Percentiles rank a stretch among this genome's conserved stretches.
Evolutionary conservation across 2,888 invertebrate genomes (phyloP).

Genomic region (Eupithecia vulgata): DNA sequence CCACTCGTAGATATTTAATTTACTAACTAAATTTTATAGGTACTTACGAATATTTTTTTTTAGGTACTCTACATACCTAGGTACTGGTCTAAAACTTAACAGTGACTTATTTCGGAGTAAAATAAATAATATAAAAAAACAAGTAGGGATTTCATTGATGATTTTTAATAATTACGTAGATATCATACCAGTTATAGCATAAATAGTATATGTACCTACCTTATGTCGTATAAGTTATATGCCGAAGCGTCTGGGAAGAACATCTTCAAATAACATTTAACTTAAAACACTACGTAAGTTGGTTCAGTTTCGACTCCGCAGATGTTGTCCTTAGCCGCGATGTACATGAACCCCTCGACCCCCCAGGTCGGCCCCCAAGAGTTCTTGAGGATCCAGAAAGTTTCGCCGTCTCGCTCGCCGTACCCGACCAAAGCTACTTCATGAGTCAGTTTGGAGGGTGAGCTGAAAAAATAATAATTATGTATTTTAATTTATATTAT

Average conservation of each 20-base stretch:
- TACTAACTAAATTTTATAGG: too few relatives aligned
- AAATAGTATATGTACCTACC: too few relatives aligned
- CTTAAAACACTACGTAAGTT: conserved; percentile 82
- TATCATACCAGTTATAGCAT: too few relatives aligned
- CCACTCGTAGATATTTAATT: too few relatives aligned
- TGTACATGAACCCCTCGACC: conserved; percentile 95
- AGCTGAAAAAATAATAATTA: not conserved
- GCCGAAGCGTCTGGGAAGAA: not conserved
- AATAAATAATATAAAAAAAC: not conserved
- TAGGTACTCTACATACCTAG: too few relatives aligned
- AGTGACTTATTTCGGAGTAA: not conserved
- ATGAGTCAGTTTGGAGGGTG: conserved; percentile 86
- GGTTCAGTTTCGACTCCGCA: conserved; percentile 94
- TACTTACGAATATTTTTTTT: too few relatives aligned
- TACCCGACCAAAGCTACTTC: conserved; percentile 96
- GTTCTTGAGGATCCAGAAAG: conserved; percentile 97
- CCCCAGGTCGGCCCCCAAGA: conserved; percentile 98
- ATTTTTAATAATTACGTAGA: not conserved
- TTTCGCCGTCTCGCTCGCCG: conserved; percentile 90
- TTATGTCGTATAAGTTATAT: too few relatives aligned
- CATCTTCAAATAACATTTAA: not conserved
- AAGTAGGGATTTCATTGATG: not conserved
- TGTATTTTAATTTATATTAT: too few relatives aligned
- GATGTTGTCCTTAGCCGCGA: conserved; percentile 93
- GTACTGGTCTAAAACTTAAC: too few relatives aligned